Evolutionary conservation across 2,888 invertebrate species (phyloP).

Genomic region (Protodeltote pygarga): DNA sequence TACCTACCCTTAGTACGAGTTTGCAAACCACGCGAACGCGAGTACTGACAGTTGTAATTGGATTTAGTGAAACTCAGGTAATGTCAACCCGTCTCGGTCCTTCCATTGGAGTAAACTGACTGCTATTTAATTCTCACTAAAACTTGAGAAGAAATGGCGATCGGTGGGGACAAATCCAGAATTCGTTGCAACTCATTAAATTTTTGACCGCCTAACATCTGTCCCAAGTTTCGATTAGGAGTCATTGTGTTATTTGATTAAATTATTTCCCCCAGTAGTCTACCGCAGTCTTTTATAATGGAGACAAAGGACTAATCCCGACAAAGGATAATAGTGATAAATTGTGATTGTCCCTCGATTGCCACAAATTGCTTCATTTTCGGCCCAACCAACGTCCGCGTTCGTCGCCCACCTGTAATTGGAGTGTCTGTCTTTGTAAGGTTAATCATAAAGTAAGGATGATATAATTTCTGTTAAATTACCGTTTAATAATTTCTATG

Average conservation of each 20-base stretch:
- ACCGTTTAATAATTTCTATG: conserved; percentile 7
- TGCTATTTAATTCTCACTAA: too few relatives aligned
- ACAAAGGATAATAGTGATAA: conserved; percentile 62
- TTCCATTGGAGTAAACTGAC: too few relatives aligned
- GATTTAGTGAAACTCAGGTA: too few relatives aligned
- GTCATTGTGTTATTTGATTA: conserved; percentile 30
- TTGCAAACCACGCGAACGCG: too few relatives aligned
- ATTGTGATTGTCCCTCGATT: conserved; percentile 70
- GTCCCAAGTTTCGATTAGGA: conserved; percentile 5
- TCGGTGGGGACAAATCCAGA: too few relatives aligned
- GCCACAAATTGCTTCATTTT: conserved; percentile 79
- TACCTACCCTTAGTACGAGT: too few relatives aligned
- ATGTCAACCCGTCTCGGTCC: too few relatives aligned
- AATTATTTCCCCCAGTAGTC: conserved; percentile 29
- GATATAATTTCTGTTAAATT: conserved; percentile 42
- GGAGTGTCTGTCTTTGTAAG: conserved; percentile 47
- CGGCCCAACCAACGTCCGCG: too few relatives aligned
- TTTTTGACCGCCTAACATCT: neutral
- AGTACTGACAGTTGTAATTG: too few relatives aligned
- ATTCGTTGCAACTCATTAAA: too few relatives aligned
- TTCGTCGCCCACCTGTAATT: conserved; percentile 61
- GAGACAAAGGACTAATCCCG: conserved; percentile 30
- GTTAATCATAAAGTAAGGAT: conserved; percentile 25
- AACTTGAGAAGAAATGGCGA: too few relatives aligned
- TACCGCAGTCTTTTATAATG: conserved; percentile 24